phyloP scores from a whole-genome alignment of 2,888 invertebrate species.

The Odontocerum albicorne region DNA sequence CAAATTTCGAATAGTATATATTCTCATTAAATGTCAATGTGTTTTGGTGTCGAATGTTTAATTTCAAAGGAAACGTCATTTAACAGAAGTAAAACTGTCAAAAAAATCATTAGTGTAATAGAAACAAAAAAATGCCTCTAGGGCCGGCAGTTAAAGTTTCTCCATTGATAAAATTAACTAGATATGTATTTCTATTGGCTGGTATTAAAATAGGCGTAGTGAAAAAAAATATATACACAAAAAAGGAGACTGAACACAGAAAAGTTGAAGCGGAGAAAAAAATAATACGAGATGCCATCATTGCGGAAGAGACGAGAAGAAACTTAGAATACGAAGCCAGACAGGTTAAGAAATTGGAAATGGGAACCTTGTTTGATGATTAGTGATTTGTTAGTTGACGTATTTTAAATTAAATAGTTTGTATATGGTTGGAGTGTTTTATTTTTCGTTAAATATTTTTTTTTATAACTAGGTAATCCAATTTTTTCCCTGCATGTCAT shows the following conservation, averaged over 20 bases:
- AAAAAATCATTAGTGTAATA: too few species aligned
- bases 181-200: constrained; percentile 46
- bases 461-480: too few species aligned
- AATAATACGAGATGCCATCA: constrained; percentile 44
- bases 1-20: too few species aligned
- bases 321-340: constrained; percentile 46
- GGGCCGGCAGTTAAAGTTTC: constrained; percentile 50
- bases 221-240: constrained; percentile 45
- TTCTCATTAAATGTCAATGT: too few species aligned
- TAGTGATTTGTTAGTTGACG: too few species aligned
- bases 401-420: too few species aligned
- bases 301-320: constrained; percentile 43
- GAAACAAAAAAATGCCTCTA: constrained; percentile 42
- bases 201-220: constrained; percentile 47
- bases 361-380: constrained; percentile 44
- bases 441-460: too few species aligned
- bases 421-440: too few species aligned
- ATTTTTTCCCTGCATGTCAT: too few species aligned
- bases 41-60: too few species aligned
- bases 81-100: too few species aligned
- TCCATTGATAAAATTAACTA: constrained; percentile 48
- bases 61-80: too few species aligned
- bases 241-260: constrained; percentile 41
- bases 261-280: constrained; percentile 46
- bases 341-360: constrained; percentile 44